These are phyloP conservation scores for Xiphydria camelus DNA, from an alignment of 2,888 invertebrate species.

Conservation along the genomic window DNA sequence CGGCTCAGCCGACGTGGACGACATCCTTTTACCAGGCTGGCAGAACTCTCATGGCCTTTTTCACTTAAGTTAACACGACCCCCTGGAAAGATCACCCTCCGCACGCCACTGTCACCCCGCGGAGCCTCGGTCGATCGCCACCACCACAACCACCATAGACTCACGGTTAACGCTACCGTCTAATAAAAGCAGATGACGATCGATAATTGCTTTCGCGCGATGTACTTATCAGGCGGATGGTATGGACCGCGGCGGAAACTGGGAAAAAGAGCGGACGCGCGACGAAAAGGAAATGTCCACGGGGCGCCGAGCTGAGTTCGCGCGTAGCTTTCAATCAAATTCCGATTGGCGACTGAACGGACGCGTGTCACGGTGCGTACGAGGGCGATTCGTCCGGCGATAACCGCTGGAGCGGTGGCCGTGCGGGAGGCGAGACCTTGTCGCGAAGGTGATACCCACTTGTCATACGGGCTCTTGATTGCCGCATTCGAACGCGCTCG, in stretches of 20 bases:
- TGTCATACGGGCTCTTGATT: slow-evolving; percentile 51
- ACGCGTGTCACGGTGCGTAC: no score
- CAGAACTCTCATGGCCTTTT: slow-evolving; percentile 49
- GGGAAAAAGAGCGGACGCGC: no score
- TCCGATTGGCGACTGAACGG: no score
- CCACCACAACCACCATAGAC: slow-evolving; percentile 8
- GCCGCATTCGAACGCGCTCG: slow-evolving; percentile 28
- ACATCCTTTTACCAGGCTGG: no score
- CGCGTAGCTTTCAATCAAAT: no score
- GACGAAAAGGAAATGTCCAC: no score
- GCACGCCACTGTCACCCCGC: slow-evolving; percentile 13
- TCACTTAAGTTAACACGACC: slow-evolving; percentile 53
- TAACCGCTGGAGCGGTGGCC: slow-evolving; percentile 21
- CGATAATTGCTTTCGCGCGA: slow-evolving; percentile 15
- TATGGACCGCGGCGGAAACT: no score
- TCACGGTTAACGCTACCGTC: slow-evolving; percentile 38
- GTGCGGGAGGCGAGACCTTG: slow-evolving; percentile 45
- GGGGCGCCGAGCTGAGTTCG: no score
- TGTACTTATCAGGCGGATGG: no score
- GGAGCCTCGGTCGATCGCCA: slow-evolving; percentile 5
- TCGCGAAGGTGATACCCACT: slow-evolving; percentile 44
- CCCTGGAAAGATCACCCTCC: slow-evolving; percentile 35
- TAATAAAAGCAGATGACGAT: slow-evolving; percentile 49
- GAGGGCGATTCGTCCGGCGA: neutral
- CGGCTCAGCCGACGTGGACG: slow-evolving; percentile 2